Conservation (phyloP, 2,797 vertebrate genomes). For the Microctenopoma stevenorrisi region DNA sequence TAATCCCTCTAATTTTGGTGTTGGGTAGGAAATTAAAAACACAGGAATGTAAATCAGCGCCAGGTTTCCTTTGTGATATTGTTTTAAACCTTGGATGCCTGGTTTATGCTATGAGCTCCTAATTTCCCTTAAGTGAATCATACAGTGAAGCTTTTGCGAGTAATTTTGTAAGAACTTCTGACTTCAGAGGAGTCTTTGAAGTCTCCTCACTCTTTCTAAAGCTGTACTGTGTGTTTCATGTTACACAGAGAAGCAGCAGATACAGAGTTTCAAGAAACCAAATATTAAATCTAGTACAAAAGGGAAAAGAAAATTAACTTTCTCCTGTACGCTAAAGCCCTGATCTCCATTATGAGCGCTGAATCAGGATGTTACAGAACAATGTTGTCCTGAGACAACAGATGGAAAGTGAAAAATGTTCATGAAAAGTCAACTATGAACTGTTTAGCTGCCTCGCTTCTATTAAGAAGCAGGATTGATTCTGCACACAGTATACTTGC, state of each 20-base stretch:
- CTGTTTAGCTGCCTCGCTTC: no score
- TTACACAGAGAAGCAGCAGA: conserved; percentile 46
- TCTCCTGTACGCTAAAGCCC: background rate
- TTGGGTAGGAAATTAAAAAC: conserved; percentile 37
- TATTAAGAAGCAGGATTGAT: no score
- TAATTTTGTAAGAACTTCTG: conserved; percentile 65
- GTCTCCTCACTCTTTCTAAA: conserved; percentile 46
- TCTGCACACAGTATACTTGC: no score
- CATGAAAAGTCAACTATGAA: no score
- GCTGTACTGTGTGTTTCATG: conserved; percentile 64
- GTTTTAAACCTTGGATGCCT: conserved; percentile 33
- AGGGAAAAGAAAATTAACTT: conserved; percentile 26
- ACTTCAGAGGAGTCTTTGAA: conserved; percentile 64
- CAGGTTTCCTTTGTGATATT: conserved; percentile 37
- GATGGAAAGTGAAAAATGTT: no score
- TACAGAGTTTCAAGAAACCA: conserved; percentile 53
- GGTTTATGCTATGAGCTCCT: conserved; percentile 44
- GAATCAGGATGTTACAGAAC: no score
- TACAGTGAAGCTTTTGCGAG: conserved; percentile 49
- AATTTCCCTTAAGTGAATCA: conserved; percentile 65
- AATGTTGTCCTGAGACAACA: no score
- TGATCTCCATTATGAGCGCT: no score
- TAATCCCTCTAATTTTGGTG: conserved; percentile 53
- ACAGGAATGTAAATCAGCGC: conserved; percentile 29
- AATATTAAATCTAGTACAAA: conserved; percentile 49